Conservation (phyloP, 2,797 vertebrate species). For the Eupleurogrammus muticus region DNA sequence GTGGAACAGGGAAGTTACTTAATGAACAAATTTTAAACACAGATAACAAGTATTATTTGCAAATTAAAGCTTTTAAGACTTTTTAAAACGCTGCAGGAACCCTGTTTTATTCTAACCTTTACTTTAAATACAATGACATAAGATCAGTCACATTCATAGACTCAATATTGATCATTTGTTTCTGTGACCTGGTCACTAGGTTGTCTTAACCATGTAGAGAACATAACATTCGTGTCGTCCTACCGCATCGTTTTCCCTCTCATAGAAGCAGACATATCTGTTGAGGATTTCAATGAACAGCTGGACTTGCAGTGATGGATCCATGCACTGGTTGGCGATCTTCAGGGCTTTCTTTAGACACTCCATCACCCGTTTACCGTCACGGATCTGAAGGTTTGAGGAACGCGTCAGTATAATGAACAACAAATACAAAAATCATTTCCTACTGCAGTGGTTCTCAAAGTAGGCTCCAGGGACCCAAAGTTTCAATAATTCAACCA, state of each 20-base stretch:
- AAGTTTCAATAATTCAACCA: too few relatives aligned
- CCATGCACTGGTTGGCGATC: slow-evolving; percentile 99
- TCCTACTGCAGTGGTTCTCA: background rate
- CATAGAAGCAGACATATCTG: slow-evolving; percentile 98
- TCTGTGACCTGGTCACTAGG: background rate
- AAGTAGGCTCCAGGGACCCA: too few relatives aligned
- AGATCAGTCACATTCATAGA: background rate
- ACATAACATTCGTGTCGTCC: slow-evolving; percentile 4
- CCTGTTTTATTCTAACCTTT: background rate
- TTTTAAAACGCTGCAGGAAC: too few relatives aligned
- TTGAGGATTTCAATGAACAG: slow-evolving; percentile 99
- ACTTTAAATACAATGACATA: background rate
- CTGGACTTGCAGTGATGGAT: slow-evolving; percentile 98
- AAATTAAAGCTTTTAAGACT: too few relatives aligned
- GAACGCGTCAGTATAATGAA: background rate
- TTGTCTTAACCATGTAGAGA: background rate
- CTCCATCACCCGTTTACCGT: slow-evolving; percentile 98
- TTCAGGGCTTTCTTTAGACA: slow-evolving; percentile 98
- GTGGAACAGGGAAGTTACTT: too few relatives aligned
- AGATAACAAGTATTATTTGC: too few relatives aligned
- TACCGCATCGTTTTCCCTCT: slow-evolving; percentile 97
- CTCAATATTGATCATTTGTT: too few relatives aligned
- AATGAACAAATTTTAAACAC: too few relatives aligned
- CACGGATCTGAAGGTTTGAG: slow-evolving; percentile 87
- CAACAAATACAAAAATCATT: background rate